Evolutionary conservation across 2,797 vertebrate genomes (phyloP), one percentile per base, ranked within the genome.

Genomic region (Darevskia mixta): DNA sequence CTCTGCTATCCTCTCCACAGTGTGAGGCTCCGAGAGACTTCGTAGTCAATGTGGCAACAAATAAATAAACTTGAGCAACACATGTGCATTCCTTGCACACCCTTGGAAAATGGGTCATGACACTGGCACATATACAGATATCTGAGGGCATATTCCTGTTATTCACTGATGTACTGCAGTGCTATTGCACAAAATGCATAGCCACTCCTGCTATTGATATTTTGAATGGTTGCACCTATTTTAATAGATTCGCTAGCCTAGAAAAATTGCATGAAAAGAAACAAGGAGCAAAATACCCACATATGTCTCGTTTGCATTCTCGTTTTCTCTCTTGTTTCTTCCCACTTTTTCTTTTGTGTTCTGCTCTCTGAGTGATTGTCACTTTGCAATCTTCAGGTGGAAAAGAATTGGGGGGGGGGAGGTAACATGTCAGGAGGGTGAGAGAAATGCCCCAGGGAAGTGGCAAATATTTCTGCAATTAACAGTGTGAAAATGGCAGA

Each of bases 371-470:
- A 89, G 87, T 0, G 0, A 27, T 29, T 91, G 73, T 43, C 72
- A 80, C 88, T 87, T 91, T 18, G 82, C 90, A 88, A 89, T 35
- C 66, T 13, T 78, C 27, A 58, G 18, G 32, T 29, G 61, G 82
- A 90, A 91, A 86, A 84, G 13, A 35, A 13, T 75, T 43, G 43
- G 81, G 45, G 49, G 43, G n/a, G 90, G 83, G 49, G 67, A 90
- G 86, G 88, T 84, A 43, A 91, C 86, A 66, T 88, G 85, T 90
- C 91, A 91, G 72, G 84, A 18, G 32, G 81, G 76, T 83, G 94
- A 91, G 92, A 95, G 92, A 93, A 95, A 92, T 86, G 78, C 90
- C 93, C 88, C 49, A 64, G 83, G 94, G 95, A 93, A 83, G 91
- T 79, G 89, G 87, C 82, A 93, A 95, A 89, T 82, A 87, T 81